Base-by-base conservation (phyloP, 2,888 invertebrate species). In the Nephrotoma appendiculata region DNA sequence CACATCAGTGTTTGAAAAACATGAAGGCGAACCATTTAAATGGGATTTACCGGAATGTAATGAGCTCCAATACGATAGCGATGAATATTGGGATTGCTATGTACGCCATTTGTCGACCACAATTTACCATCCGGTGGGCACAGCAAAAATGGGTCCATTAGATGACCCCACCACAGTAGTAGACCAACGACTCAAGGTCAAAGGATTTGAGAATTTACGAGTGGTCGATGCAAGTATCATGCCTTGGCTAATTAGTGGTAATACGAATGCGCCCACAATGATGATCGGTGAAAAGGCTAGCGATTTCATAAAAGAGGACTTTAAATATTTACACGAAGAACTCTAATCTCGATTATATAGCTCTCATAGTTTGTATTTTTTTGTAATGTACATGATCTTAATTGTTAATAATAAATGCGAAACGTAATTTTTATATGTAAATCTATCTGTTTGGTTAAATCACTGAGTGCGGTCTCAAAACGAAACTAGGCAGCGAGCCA, bases 71-170 rank as follows among this genome's bases (percentile, higher is more conserved):
- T 93, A 95, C 86, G 94, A 95, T 88, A 94, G 95, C 11, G 96
- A 97, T 89, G 96, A 96, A 86, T 97, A 97, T 89, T 97, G 97
- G 96, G 96, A 96, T 89, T 97, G 97, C 89, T 94, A 95, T 88
- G 93, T 96, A 43, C 93, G 96, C 44, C 96, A 97, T 89, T 95
- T 95, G 89, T 93, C 94, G 0, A 95, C 95, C 88, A 97, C 97
- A 0, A 93, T 96, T 71, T 96, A 95, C 89, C 96, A 96, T 91
- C 96, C 96, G 0, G 93, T 93, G 1, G 93, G 96, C 86, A 94
- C 94, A 0, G 92, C 92, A 0, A 94, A 92, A 90, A 95, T 95
- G 95, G 95, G 94, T 4, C 92, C 93, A 0, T 89, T 89, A 2
- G 89, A 87, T 7, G 93, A 93, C 88, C 89, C 90, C 42, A 88